phyloP scores from a whole-genome alignment of 2,797 vertebrate genomes.

The Eospalax fontanierii region DNA sequence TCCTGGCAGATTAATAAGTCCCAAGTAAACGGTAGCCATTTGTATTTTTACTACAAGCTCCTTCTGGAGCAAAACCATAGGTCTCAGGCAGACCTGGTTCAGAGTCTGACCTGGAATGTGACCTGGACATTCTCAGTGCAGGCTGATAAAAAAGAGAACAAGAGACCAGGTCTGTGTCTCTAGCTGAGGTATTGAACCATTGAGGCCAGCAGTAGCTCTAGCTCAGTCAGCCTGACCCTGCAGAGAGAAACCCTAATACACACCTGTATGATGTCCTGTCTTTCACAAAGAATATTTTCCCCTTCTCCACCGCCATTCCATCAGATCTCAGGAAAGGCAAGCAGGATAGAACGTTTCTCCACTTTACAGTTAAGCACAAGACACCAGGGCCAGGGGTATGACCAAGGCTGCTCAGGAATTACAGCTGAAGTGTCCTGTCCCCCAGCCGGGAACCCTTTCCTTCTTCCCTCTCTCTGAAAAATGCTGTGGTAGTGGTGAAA shows the following conservation, averaged over 20 bases:
- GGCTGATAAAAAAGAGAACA: not conserved
- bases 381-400: not conserved
- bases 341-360: not conserved
- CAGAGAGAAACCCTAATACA: not conserved
- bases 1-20: not conserved
- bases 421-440: constrained; percentile 3
- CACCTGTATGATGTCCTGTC: not conserved
- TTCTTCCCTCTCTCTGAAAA: constrained; percentile 23
- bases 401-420: not conserved
- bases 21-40: not conserved
- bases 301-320: not conserved
- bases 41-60: constrained; percentile 22
- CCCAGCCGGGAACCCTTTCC: not conserved
- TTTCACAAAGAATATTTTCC: not conserved
- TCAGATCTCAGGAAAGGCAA: constrained; percentile 16
- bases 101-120: constrained; percentile 3
- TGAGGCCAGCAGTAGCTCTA: not conserved
- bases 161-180: not conserved
- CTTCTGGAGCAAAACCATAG: not conserved
- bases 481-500: not conserved
- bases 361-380: constrained; percentile 28
- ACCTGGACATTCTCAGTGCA: constrained; percentile 3
- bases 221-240: not conserved
- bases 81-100: constrained; percentile 39
- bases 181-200: not conserved